phyloP scores from a whole-genome alignment of 2,113 vertebrate species.

The Nothoprocta perdicaria region DNA sequence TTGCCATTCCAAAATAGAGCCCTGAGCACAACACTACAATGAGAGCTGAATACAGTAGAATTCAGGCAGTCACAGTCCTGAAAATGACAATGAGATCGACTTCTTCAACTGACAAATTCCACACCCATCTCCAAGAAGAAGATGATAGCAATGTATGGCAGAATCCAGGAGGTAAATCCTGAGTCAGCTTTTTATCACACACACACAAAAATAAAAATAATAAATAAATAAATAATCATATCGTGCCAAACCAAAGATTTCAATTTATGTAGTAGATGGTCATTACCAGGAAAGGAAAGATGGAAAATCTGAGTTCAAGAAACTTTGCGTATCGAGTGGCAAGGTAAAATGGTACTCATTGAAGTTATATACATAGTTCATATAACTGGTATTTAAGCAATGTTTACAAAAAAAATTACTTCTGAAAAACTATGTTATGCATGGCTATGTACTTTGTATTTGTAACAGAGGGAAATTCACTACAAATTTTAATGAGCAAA shows the following conservation, averaged over 20 bases:
- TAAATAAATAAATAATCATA: no score
- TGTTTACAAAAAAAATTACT: background rate
- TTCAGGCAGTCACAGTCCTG: background rate
- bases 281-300: background rate
- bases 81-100: background rate
- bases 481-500: background rate
- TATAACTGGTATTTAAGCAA: background rate
- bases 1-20: background rate
- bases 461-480: background rate
- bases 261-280: rapidly evolving
- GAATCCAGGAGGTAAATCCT: background rate
- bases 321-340: background rate
- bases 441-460: background rate
- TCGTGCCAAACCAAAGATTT: background rate
- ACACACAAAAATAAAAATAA: background rate
- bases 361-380: background rate
- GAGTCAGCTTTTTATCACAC: background rate
- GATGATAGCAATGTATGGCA: background rate
- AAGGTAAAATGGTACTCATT: background rate
- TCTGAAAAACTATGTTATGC: background rate
- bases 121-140: background rate
- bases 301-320: background rate
- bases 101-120: background rate
- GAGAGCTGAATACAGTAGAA: rapidly evolving
- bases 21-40: background rate